These are phyloP conservation scores for Calcarius lapponicus DNA, from an alignment of 2,797 vertebrate genomes.

Conservation along the genomic window DNA sequence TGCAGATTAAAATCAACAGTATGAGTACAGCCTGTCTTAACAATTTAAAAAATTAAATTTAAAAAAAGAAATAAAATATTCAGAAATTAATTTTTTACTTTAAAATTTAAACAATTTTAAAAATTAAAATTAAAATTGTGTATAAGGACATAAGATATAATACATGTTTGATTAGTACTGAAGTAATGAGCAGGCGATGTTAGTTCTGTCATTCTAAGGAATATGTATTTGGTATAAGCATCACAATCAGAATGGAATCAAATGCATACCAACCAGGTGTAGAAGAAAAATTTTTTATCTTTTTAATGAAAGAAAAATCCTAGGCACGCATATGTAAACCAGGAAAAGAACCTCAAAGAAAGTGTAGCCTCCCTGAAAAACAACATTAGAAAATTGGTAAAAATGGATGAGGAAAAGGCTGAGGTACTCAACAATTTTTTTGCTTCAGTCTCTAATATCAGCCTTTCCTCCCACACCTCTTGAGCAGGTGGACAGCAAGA, in stretches of 20 bases:
- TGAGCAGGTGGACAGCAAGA: background rate
- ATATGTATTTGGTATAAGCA: background rate
- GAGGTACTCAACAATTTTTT: background rate
- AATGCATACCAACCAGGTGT: background rate
- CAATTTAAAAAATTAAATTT: background rate
- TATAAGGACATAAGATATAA: background rate
- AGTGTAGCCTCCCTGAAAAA: background rate
- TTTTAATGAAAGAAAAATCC: background rate
- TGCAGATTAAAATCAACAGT: background rate
- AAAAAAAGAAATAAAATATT: background rate
- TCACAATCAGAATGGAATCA: background rate
- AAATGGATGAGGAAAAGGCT: background rate
- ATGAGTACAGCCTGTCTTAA: background rate
- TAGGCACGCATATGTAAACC: background rate
- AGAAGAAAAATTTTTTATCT: background rate
- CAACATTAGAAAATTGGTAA: background rate
- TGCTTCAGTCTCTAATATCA: background rate
- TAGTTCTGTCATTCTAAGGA: background rate
- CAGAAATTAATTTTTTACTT: background rate
- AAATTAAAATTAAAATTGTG: background rate
- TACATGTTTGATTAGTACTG: background rate
- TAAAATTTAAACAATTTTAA: background rate
- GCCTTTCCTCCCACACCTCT: background rate
- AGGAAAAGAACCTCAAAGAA: background rate
- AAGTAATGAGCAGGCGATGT: background rate